Percentiles rank a stretch among this genome's conserved stretches.
Conservation (phyloP, 2,888 invertebrate species). For the Dasypolia templi region DNA sequence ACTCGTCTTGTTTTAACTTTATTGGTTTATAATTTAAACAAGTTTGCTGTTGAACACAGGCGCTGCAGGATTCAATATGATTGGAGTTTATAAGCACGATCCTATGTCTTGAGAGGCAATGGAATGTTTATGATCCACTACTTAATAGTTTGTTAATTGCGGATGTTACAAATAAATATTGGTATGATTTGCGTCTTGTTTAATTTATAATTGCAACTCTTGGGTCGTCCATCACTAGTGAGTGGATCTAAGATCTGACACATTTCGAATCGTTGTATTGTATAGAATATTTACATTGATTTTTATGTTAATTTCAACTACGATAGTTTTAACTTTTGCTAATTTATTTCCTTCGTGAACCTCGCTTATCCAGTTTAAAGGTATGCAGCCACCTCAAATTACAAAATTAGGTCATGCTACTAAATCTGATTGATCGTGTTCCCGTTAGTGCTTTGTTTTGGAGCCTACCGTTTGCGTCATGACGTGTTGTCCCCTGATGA, state of each 20-base stretch:
- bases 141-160: constrained; percentile 12
- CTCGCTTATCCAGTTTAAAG: not conserved
- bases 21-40: constrained; percentile 53
- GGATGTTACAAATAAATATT: constrained; percentile 14
- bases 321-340: not conserved
- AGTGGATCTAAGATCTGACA: not conserved
- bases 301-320: not conserved
- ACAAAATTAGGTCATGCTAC: constrained; percentile 24
- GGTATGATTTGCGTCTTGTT: not conserved
- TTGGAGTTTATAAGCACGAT: constrained; percentile 33
- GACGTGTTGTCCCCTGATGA: constrained; percentile 16
- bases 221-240: not conserved
- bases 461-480: constrained; percentile 15
- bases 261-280: too few species aligned
- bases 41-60: constrained; percentile 40
- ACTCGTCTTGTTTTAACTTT: constrained; percentile 49
- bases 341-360: not conserved
- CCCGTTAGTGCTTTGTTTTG: constrained; percentile 27
- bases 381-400: not conserved
- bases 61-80: constrained; percentile 31
- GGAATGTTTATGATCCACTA: constrained; percentile 36
- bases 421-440: constrained; percentile 34
- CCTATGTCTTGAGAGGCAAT: constrained; percentile 14
- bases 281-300: too few species aligned
- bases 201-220: not conserved